These are phyloP conservation scores for Encarsia formosa DNA, from an alignment of 2,888 invertebrate species.

Conservation along the genomic window DNA sequence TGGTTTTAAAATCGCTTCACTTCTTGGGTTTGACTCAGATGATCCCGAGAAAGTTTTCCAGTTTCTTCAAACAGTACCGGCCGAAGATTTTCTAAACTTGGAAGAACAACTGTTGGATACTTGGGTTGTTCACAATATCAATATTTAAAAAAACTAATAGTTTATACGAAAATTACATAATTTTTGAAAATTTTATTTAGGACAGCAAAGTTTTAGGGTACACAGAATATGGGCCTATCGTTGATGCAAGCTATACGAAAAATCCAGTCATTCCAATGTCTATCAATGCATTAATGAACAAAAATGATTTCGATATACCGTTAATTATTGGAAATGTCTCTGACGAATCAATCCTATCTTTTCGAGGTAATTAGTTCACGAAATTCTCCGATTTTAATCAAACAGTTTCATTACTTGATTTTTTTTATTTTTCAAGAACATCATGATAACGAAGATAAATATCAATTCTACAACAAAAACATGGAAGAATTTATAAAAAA, in stretches of 20 bases:
- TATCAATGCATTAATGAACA: not conserved
- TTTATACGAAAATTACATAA: too few species aligned
- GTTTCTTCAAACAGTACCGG: constrained; percentile 32
- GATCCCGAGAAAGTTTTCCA: constrained; percentile 32
- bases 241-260: not conserved
- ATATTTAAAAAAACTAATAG: too few species aligned
- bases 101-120: constrained; percentile 34
- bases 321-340: not conserved
- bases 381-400: too few species aligned
- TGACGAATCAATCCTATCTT: not conserved
- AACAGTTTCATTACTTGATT: too few species aligned
- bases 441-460: not conserved
- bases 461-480: constrained; percentile 31
- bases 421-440: not conserved
- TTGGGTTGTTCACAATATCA: too few species aligned
- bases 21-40: constrained; percentile 29
- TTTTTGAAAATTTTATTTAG: not conserved
- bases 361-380: not conserved
- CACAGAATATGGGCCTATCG: not conserved
- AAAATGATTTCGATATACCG: not conserved
- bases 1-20: constrained; percentile 25
- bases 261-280: not conserved
- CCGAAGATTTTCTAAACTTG: constrained; percentile 39
- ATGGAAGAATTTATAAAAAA: constrained; percentile 50
- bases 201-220: not conserved